Percentiles rank a stretch among this genome's conserved stretches.
Evolutionary conservation across 2,888 invertebrate genomes (phyloP).

Genomic region (Acanthosoma haemorrhoidale): DNA sequence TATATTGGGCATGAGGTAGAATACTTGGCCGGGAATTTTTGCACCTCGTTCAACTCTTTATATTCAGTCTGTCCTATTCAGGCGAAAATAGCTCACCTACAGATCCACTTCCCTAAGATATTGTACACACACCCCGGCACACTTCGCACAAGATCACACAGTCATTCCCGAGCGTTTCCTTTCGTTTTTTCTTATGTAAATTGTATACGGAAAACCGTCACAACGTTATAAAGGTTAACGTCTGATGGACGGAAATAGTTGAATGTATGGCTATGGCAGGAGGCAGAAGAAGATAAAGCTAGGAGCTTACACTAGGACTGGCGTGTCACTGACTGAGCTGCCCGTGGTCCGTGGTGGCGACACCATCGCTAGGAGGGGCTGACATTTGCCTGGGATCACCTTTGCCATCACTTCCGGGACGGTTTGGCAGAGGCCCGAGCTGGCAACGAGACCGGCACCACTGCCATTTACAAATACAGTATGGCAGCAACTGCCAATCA

Average conservation of each 20-base stretch:
- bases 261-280: not conserved
- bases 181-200: no score
- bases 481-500: not conserved
- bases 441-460: not conserved
- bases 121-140: not conserved
- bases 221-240: no score
- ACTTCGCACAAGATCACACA: not conserved
- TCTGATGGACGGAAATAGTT: not conserved
- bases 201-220: no score
- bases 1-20: not conserved
- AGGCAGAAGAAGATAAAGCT: not conserved
- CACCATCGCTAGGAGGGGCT: not conserved
- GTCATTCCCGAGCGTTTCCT: no score
- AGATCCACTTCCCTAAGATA: not conserved
- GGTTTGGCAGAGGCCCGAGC: not conserved
- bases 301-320: not conserved
- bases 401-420: not conserved
- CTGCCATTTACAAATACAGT: not conserved
- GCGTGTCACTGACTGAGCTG: not conserved
- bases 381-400: not conserved
- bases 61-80: constrained; percentile 8
- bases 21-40: not conserved
- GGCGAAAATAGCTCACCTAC: not conserved
- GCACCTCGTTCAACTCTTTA: not conserved
- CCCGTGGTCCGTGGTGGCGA: not conserved